Evolutionary conservation across 2,888 invertebrate genomes (phyloP), one percentile per base, ranked within the genome.

Genomic region (Theretra japonica): DNA sequence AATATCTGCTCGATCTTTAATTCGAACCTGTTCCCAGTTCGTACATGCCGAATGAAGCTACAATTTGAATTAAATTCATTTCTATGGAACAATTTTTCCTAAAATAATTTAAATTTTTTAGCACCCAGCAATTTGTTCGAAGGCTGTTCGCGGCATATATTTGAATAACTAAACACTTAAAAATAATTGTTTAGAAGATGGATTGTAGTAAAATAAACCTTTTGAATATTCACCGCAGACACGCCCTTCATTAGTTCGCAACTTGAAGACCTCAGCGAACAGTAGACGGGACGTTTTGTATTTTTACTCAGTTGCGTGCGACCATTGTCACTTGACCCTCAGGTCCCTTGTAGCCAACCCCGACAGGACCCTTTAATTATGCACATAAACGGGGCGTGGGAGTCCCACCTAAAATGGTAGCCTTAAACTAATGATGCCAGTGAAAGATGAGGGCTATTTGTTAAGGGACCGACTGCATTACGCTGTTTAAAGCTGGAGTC

Each of bases 371-470:
- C 60, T 68, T 65, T 21, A 56, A 75, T 73, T 65, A 65, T 65
- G 48, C 65, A 65, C 6, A 41, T 17, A 41, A 68, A 75, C 69
- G 75, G 71, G 75, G 69, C 19, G 72, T 69, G 70, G 78, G 30
- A 75, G 86, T 70, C 82, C 82, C 73, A 8, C 33, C 56, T 73
- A 75, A 72, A 80, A 53, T 84, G 86, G 89, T 75, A 77, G 73
- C 77, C 79, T 80, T 82, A 84, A 65, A 88, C 84, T 88, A 88
- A 89, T 87, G 86, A 88, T 81, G 84, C 75, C 80, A 75, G 83
- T 86, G 86, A 90, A 86, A 86, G 85, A 89, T 87, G 86, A 85
- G 82, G 83, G 85, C 82, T 81, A 89, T 90, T 89, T 89, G 83
- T 88, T 83, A 81, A 80, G 79, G 80, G 78, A 73, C 80, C 81